Evolutionary conservation across 2,888 invertebrate genomes (phyloP).

Genomic region (Drosophila monieri): DNA sequence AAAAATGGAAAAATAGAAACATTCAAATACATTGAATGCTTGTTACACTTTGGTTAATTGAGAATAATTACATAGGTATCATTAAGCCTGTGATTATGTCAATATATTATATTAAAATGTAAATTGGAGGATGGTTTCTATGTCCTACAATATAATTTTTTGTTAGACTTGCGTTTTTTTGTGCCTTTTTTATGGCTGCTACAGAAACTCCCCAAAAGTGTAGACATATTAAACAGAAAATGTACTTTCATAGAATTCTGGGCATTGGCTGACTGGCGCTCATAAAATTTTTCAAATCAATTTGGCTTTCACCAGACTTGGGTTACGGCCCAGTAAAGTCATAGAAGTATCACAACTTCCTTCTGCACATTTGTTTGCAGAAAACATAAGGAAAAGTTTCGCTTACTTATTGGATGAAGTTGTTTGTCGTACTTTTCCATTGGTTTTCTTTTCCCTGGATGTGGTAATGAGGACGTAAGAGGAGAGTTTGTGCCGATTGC

Average conservation of each 20-base stretch:
- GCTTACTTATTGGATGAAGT: constrained; percentile 66
- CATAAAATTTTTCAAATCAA: constrained; percentile 64
- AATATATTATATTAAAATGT: too few relatives aligned
- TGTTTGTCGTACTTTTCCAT: constrained; percentile 41
- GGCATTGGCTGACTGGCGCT: not conserved
- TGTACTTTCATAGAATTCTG: constrained; percentile 17
- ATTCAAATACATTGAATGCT: too few relatives aligned
- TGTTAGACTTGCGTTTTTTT: too few relatives aligned
- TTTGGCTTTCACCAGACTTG: constrained; percentile 64
- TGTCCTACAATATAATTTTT: too few relatives aligned
- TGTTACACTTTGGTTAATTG: too few relatives aligned
- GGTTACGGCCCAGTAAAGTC: constrained; percentile 45
- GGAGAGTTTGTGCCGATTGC: constrained; percentile 27
- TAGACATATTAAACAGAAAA: constrained; percentile 59
- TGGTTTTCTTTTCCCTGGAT: constrained; percentile 32
- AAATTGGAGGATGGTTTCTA: too few relatives aligned
- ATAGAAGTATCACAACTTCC: constrained; percentile 17
- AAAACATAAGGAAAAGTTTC: constrained; percentile 67
- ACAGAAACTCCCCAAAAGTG: constrained; percentile 70
- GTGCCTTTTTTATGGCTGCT: constrained; percentile 44
- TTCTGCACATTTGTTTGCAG: constrained; percentile 62
- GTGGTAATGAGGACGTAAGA: constrained; percentile 9
- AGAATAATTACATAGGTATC: too few relatives aligned
- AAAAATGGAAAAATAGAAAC: too few relatives aligned
- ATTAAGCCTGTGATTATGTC: too few relatives aligned